phyloP scores from a whole-genome alignment of 2,797 vertebrate species.

The Geotrypetes seraphini region DNA sequence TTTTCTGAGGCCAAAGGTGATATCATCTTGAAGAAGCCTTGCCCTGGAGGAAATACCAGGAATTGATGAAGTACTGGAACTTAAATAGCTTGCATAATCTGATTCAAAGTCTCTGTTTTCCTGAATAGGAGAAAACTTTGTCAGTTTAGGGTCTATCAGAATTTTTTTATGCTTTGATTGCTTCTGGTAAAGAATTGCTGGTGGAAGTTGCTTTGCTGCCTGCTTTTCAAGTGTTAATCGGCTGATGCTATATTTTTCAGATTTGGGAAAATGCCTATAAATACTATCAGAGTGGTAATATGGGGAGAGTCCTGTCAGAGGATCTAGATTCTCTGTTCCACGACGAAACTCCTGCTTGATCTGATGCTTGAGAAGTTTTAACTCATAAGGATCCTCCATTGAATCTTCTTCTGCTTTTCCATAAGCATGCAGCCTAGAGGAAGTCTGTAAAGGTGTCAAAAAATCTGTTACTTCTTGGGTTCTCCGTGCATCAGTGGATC shows the following conservation, averaged over 20 bases:
- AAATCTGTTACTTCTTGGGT: slow-evolving; percentile 91
- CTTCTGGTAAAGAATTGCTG: slow-evolving; percentile 91
- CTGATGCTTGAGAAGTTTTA: slow-evolving; percentile 95
- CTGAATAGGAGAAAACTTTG: slow-evolving; percentile 94
- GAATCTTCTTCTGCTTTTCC: slow-evolving; percentile 90
- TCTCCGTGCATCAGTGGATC: slow-evolving; percentile 76
- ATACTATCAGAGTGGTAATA: slow-evolving; percentile 81
- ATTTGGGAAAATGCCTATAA: slow-evolving; percentile 91
- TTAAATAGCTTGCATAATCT: slow-evolving; percentile 83
- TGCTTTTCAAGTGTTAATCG: slow-evolving; percentile 96
- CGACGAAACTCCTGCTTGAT: slow-evolving; percentile 97
- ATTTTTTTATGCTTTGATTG: slow-evolving; percentile 94
- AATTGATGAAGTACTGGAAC: slow-evolving; percentile 77
- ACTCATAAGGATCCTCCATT: slow-evolving; percentile 96
- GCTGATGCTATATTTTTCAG: slow-evolving; percentile 95
- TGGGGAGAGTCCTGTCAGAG: slow-evolving; percentile 82
- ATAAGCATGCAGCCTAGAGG: slow-evolving; percentile 80
- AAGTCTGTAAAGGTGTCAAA: slow-evolving; percentile 70
- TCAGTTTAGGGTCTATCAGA: slow-evolving; percentile 84
- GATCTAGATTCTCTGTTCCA: slow-evolving; percentile 85
- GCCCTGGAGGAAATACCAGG: slow-evolving; percentile 83
- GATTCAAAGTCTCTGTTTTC: slow-evolving; percentile 90
- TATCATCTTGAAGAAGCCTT: slow-evolving; percentile 91
- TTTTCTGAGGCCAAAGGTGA: slow-evolving; percentile 92
- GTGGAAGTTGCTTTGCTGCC: slow-evolving; percentile 92